phyloP scores from a whole-genome alignment of 2,113 vertebrate genomes.

The Thalassoma bifasciatum region DNA sequence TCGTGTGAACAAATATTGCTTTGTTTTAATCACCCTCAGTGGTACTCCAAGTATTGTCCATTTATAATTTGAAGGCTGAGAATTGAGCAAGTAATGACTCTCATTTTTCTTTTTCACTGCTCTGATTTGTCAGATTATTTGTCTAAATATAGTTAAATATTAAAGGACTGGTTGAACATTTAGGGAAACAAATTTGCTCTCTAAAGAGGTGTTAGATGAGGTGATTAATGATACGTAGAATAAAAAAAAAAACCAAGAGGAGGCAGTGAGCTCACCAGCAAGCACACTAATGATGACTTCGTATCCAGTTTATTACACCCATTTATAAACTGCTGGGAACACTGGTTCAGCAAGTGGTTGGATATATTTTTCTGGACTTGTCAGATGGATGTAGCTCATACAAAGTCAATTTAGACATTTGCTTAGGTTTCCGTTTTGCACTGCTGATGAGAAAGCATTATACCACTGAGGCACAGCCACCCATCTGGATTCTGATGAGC shows the following conservation, averaged over 20 bases:
- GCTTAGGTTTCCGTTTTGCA: too few relatives aligned
- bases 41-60: not conserved
- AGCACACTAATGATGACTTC: not conserved
- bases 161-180: not conserved
- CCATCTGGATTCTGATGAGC: too few relatives aligned
- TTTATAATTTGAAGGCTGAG: not conserved
- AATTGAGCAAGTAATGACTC: constrained; percentile 10
- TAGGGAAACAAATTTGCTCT: not conserved
- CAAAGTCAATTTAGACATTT: too few relatives aligned
- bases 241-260: not conserved
- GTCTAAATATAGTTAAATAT: not conserved
- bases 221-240: too few relatives aligned
- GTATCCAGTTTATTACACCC: not conserved
- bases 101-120: constrained; percentile 20
- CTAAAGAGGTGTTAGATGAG: not conserved
- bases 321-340: not conserved
- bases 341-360: not conserved
- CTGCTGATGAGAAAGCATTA: too few relatives aligned
- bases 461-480: too few relatives aligned
- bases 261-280: too few relatives aligned
- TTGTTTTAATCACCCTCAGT: constrained; percentile 17
- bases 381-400: too few relatives aligned
- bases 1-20: not conserved
- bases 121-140: not conserved
- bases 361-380: too few relatives aligned